Conservation (phyloP, 2,888 invertebrate genomes). For the Augochlorella aurata region DNA sequence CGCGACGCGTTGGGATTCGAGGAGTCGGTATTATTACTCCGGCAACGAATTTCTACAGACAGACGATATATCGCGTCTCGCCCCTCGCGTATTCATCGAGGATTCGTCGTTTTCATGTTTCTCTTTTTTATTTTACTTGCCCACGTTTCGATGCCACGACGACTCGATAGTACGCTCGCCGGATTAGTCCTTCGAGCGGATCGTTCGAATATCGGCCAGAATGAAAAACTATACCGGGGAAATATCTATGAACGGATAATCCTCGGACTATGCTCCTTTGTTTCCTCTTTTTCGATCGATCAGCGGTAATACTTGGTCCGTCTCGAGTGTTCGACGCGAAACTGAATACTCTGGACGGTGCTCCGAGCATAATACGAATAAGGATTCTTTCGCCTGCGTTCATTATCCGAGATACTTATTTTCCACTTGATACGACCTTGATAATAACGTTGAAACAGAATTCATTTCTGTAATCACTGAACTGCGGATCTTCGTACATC, state of each 20-base stretch:
- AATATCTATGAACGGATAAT: slow-evolving; percentile 6
- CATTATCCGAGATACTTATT: background rate
- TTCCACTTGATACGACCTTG: background rate
- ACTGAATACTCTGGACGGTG: background rate
- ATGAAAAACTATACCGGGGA: slow-evolving; percentile 2
- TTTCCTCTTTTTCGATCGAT: slow-evolving; percentile 10
- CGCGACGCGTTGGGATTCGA: too few relatives aligned
- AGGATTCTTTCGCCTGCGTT: background rate
- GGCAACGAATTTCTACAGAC: too few relatives aligned
- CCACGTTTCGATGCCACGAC: background rate
- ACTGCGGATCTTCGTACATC: too few relatives aligned
- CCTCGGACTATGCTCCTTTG: slow-evolving; percentile 1
- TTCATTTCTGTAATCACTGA: too few relatives aligned
- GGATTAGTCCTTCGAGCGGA: slow-evolving; percentile 9
- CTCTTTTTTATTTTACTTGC: background rate
- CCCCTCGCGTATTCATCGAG: slow-evolving; percentile 33
- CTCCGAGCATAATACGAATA: background rate
- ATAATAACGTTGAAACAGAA: too few relatives aligned
- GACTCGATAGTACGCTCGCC: slow-evolving; percentile 1
- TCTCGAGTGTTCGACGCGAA: background rate
- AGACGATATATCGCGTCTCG: slow-evolving; percentile 21
- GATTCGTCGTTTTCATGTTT: background rate
- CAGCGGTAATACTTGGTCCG: background rate
- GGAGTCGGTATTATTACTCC: too few relatives aligned
- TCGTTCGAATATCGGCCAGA: slow-evolving; percentile 5